These are phyloP conservation scores for Leptarthrus brevirostris DNA, from an alignment of 2,888 invertebrate species.

Conservation along the genomic window DNA sequence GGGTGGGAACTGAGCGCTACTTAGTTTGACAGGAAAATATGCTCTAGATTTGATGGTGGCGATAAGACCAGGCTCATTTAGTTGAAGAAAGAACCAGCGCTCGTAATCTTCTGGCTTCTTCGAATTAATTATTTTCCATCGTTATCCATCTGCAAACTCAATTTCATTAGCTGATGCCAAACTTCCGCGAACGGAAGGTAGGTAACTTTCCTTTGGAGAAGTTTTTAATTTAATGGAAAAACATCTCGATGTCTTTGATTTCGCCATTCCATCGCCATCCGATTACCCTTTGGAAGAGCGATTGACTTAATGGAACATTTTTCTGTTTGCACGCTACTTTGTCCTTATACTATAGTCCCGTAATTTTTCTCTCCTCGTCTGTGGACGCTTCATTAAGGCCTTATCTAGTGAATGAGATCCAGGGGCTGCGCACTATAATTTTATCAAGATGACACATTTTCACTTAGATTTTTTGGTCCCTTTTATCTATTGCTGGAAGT, in stretches of 20 bases:
- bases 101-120: background rate
- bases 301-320: conserved; percentile 25
- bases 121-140: background rate
- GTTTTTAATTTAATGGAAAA: conserved; percentile 14
- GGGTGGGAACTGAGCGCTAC: background rate
- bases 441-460: conserved; percentile 45
- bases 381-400: background rate
- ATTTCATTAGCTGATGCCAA: conserved; percentile 19
- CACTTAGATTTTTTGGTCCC: conserved; percentile 2
- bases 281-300: conserved; percentile 12
- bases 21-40: conserved; percentile 13
- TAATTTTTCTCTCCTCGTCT: background rate
- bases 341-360: background rate
- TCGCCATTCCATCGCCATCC: background rate
- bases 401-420: background rate
- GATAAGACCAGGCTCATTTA: background rate
- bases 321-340: background rate
- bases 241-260: background rate
- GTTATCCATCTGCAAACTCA: background rate
- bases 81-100: too few species aligned
- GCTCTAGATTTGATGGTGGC: background rate
- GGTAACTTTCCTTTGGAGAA: background rate
- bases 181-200: background rate
- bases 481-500: background rate
- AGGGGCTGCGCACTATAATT: conserved; percentile 4